These are phyloP conservation scores for Uropetala carovei DNA, from an alignment of 2,888 invertebrate genomes.

Conservation along the genomic window DNA sequence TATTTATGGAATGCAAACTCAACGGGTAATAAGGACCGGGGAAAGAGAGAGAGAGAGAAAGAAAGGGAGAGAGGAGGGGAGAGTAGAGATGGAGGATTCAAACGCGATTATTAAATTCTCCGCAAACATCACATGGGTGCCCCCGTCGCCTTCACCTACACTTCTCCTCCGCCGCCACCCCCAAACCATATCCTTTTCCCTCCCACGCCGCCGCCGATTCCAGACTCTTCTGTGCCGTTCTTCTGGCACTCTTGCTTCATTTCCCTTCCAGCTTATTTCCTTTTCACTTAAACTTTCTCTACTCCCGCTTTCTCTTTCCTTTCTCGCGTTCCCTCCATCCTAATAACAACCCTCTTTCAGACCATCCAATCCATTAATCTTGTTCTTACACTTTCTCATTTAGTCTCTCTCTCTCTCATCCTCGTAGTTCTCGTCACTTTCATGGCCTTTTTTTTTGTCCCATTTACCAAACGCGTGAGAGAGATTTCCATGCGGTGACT, in stretches of 20 bases:
- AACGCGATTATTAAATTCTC: constrained; percentile 62
- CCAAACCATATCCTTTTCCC: not conserved
- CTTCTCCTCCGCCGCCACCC: not conserved
- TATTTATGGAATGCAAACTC: constrained; percentile 64
- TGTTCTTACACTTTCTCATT: too few relatives aligned
- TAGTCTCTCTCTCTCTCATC: too few relatives aligned
- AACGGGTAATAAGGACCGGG: constrained; percentile 18
- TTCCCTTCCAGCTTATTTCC: not conserved
- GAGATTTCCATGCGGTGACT: too few relatives aligned
- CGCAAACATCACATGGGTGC: constrained; percentile 46
- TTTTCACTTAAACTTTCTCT: not conserved
- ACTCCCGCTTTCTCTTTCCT: not conserved
- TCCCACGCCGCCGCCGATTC: too few relatives aligned
- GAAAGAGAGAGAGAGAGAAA: not conserved
- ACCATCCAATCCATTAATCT: too few relatives aligned
- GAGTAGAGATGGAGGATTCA: constrained; percentile 3
- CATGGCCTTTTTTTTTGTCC: too few relatives aligned
- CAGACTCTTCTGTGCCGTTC: not conserved
- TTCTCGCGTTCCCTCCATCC: not conserved
- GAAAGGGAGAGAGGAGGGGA: not conserved
- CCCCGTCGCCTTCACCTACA: not conserved
- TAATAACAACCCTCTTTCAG: too few relatives aligned
- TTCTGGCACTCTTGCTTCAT: not conserved
- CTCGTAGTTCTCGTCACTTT: too few relatives aligned
- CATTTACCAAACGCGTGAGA: too few relatives aligned